phyloP scores from a whole-genome alignment of 2,888 invertebrate species.

The Adelognathus sp. region DNA sequence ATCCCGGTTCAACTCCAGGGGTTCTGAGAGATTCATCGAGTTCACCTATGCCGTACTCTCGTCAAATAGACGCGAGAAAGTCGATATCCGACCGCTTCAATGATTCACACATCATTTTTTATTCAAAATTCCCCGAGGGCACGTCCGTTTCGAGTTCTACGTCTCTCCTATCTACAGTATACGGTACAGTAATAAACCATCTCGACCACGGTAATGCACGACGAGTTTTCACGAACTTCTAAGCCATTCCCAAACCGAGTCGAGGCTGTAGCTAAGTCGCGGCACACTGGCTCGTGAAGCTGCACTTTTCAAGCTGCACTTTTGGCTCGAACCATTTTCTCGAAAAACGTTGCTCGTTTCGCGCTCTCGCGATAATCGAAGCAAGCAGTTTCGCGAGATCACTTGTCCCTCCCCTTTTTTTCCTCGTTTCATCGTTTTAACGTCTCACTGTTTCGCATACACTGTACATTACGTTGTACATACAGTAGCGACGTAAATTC shows the following conservation, averaged over 20 bases:
- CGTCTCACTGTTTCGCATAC: neutral
- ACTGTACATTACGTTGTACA: conserved; percentile 5
- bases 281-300: conserved; percentile 2
- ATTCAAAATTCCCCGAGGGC: conserved; percentile 59
- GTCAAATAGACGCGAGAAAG: conserved; percentile 44
- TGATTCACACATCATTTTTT: conserved; percentile 66
- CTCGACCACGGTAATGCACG: conserved; percentile 4
- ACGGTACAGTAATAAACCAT: neutral
- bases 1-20: neutral
- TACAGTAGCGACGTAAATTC: neutral
- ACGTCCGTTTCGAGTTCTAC: conserved; percentile 14
- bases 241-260: conserved; percentile 12
- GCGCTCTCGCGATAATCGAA: too few species aligned
- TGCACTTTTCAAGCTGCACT: neutral
- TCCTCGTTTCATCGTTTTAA: neutral
- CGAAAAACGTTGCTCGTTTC: neutral
- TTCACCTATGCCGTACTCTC: neutral
- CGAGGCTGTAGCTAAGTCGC: neutral
- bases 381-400: too few species aligned
- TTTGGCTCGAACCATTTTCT: neutral
- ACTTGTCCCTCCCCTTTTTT: neutral
- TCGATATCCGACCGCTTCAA: conserved; percentile 64
- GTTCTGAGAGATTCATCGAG: neutral
- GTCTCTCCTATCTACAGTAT: neutral
- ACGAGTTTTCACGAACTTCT: conserved; percentile 1